Base-by-base conservation (phyloP, 2,113 vertebrate species). In the Aleadryas rufinucha region DNA sequence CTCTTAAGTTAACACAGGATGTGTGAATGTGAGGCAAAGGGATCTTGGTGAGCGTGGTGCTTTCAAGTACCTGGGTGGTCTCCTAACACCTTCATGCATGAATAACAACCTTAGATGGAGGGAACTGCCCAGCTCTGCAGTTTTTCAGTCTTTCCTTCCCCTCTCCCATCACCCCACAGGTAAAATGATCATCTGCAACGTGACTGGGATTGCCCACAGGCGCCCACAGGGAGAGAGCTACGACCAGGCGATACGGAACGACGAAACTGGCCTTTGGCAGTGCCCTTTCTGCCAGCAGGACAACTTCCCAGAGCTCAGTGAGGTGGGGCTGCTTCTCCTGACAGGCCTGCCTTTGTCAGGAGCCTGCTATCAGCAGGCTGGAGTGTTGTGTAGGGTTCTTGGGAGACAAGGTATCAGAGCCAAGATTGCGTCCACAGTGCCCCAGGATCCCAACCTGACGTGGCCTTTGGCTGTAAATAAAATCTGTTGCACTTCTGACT, bases 231-330 rank as follows among this genome's bases (percentile, higher is more conserved):
- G 99, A 45, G 99, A 99, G 90, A 99, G 99, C 97, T 99, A 99
- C 2, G 99, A 99, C 97, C 99, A 99, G 96, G 99, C 99, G 1
- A 99, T 99, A 89, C 97, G 99, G 56, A 99, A 99, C 0, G 99
- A 99, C 13, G 97, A 99, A 64, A 99, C 99, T 0, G 99, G 99
- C 7, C 98, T 99, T 28, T 99, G 99, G 99, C 99, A 99, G 91
- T 99, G 99, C 97, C 99, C 99, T 61, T 99, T 99, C 97, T 99
- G 99, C 81, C 99, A 99, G 89, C 99, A 99, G 96, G 99, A 99
- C 97, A 99, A 99, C 95, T 99, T 99, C 61, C 99, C 99, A 44
- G 99, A 99, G 88, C 99, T 99, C 66, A 99, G 99, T 3, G 99
- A 99, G 99, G 99, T 99, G 80, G 16, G 83, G 23, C 42, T 83